phyloP scores from a whole-genome alignment of 2,797 vertebrate genomes.

The Macroramphosus scolopax region DNA sequence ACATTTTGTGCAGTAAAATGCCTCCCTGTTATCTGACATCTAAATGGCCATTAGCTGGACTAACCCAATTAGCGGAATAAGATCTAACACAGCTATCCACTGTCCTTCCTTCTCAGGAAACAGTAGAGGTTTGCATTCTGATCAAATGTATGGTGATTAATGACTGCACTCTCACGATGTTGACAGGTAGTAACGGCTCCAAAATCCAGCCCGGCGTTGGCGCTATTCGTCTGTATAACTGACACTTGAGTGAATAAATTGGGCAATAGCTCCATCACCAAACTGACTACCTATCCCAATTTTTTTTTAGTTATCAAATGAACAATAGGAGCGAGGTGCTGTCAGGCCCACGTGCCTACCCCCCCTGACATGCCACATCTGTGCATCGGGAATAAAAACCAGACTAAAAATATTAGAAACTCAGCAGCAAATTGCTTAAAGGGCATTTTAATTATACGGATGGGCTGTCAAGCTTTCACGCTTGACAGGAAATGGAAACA shows the following conservation, averaged over 20 bases:
- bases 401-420: constrained; percentile 74
- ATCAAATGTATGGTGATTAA: constrained; percentile 92
- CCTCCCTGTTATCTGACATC: constrained; percentile 77
- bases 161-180: constrained; percentile 73
- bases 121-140: constrained; percentile 83
- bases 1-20: constrained; percentile 73
- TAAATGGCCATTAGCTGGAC: constrained; percentile 80
- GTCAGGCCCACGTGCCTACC: constrained; percentile 59
- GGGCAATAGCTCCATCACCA: constrained; percentile 71
- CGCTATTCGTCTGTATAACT: constrained; percentile 67
- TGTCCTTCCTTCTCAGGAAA: constrained; percentile 80
- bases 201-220: constrained; percentile 70
- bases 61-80: constrained; percentile 81
- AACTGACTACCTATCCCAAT: constrained; percentile 57
- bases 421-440: constrained; percentile 70
- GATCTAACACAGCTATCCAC: constrained; percentile 76
- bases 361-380: constrained; percentile 68
- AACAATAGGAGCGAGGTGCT: constrained; percentile 66
- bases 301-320: constrained; percentile 57
- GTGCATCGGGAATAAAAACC: constrained; percentile 72
- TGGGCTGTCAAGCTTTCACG: constrained; percentile 72
- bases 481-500: constrained; percentile 68
- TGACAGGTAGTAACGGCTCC: constrained; percentile 67
- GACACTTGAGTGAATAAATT: constrained; percentile 75
- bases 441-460: constrained; percentile 79